phyloP scores from a whole-genome alignment of 2,797 vertebrate genomes.

The Periophthalmus magnuspinnatus region DNA sequence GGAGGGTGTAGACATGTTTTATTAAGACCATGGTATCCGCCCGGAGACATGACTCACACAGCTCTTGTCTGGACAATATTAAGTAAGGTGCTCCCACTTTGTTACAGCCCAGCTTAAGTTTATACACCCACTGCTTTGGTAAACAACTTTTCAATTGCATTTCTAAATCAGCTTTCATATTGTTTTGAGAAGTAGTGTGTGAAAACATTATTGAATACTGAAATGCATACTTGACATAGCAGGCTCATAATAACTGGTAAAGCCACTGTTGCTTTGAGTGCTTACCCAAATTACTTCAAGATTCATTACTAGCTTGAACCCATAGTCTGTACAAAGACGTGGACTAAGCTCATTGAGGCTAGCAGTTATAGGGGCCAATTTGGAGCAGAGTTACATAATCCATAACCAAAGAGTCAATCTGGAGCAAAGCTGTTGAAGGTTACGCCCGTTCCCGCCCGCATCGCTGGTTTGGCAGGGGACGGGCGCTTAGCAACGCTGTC shows the following conservation, averaged over 20 bases:
- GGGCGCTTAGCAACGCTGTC: no score
- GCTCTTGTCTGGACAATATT: slow-evolving; percentile 52
- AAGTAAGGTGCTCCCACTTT: slow-evolving; percentile 56
- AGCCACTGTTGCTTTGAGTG: neutral
- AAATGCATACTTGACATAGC: neutral
- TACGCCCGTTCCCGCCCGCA: no score
- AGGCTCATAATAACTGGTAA: neutral
- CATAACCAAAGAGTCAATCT: no score
- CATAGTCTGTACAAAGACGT: no score
- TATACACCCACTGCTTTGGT: slow-evolving; percentile 41
- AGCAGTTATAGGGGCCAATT: no score
- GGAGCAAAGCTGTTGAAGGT: no score
- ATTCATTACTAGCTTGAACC: neutral
- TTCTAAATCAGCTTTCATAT: neutral
- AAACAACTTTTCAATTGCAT: slow-evolving; percentile 25
- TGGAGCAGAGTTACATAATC: no score
- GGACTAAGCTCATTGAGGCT: no score
- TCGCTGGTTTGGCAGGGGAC: no score
- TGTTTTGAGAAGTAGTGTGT: neutral
- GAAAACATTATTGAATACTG: neutral
- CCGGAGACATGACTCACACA: slow-evolving; percentile 64
- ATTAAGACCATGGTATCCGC: slow-evolving; percentile 63
- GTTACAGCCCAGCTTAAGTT: slow-evolving; percentile 28
- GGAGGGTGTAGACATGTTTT: slow-evolving; percentile 62
- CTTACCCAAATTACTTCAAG: neutral